Base-by-base conservation (phyloP, 2,113 vertebrate genomes). In the Perognathus longimembris region DNA sequence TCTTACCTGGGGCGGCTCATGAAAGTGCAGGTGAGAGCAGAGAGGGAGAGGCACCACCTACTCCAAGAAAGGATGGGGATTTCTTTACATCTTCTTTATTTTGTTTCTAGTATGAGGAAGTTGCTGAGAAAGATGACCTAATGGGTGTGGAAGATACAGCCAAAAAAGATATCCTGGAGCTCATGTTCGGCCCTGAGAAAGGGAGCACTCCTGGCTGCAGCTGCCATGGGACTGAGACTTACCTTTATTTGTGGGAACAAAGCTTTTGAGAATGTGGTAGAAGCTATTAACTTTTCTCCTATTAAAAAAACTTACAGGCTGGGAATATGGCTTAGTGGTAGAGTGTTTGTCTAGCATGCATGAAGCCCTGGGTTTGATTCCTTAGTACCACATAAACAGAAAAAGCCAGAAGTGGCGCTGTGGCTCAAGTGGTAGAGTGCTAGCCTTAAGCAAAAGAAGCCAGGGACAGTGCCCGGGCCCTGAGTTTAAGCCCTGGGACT, bases 91-190 rank as follows among this genome's bases (percentile, higher is more conserved):
- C 10, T 2, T 59, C 76, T 38, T 45, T 93, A 10, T 93, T 11
- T 77, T 11, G 74, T 76, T 17, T 59, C 17, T 94, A 99, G 99
- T 99, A 99, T 9, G 99, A 99, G 85, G 99, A 99, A 79, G 99
- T 99, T 0, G 99, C 99, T 3, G 99, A 99, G 92, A 99, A 99
- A 93, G 99, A 99, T 2, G 99, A 99, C 76, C 98, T 99, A 71
- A 99, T 99, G 99, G 99, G 99, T 0, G 98, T 99, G 2, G 99
- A 99, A 93, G 99, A 99, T 95, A 99, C 99, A 0, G 99, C 99
- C 79, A 99, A 99, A 97, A 99, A 99, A 98, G 99, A 98, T 99
- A 99, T 99, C 98, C 98, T 98, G 63, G 61, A 59, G 21, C 40
- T 34, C 22, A 2, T 4, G 20, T 42, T 12, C 28, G 63, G 57